Conservation (phyloP, 1,140 invertebrate genomes). For the Brachionus rubens region DNA sequence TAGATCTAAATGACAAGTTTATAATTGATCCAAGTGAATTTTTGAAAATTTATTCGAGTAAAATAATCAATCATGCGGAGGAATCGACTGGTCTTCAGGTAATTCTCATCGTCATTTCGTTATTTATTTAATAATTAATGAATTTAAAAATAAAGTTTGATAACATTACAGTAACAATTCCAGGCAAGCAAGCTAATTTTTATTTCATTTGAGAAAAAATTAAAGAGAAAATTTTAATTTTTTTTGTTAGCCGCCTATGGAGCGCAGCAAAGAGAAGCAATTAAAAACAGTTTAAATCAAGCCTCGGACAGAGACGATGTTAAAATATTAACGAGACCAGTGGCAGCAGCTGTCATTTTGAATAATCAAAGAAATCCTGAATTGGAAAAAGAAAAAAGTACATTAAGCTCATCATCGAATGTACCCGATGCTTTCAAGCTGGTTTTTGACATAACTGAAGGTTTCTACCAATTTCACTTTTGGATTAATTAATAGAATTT, state of each 20-base stretch:
- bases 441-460: conserved; percentile 40
- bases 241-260: conserved; percentile 22
- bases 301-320: conserved; percentile 39
- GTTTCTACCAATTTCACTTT: not conserved
- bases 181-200: conserved; percentile 14
- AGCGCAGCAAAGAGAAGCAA: conserved; percentile 33
- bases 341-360: conserved; percentile 31
- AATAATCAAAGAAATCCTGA: not conserved
- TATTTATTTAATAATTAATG: too few relatives aligned
- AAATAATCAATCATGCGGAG: conserved; percentile 25
- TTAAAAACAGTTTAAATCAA: conserved; percentile 36
- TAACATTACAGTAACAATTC: conserved; percentile 43
- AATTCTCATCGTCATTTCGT: too few relatives aligned
- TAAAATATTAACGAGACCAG: conserved; percentile 41
- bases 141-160: too few relatives aligned
- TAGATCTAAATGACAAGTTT: conserved; percentile 28
- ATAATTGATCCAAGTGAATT: conserved; percentile 26
- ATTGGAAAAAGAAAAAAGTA: too few relatives aligned
- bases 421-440: not conserved
- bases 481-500: not conserved
- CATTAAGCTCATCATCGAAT: too few relatives aligned
- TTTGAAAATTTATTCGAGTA: conserved; percentile 32
- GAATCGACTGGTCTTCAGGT: conserved; percentile 9
- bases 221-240: not conserved
- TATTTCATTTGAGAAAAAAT: too few relatives aligned